Evolutionary conservation across 1,140 invertebrate genomes (phyloP).

Genomic region (Adelges cooleyi): DNA sequence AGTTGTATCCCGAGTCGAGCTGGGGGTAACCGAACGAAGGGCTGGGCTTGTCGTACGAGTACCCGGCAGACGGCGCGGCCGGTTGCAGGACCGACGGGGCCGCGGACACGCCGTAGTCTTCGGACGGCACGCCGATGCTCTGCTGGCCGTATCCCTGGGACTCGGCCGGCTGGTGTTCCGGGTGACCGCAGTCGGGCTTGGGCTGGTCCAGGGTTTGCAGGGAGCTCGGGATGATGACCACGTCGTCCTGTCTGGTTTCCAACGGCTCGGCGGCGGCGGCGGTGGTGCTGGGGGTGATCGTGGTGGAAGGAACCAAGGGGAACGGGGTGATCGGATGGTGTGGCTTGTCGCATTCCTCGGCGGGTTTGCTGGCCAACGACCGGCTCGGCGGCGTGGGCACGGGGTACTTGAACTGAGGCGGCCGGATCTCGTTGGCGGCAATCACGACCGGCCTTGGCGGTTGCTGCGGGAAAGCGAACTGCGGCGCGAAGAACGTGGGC

Average conservation of each 20-base stretch:
- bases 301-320: background rate
- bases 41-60: slow-evolving; percentile 4
- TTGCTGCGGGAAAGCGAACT: background rate
- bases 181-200: background rate
- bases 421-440: background rate
- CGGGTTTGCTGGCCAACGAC: background rate
- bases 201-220: background rate
- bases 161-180: background rate
- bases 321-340: background rate
- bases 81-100: background rate
- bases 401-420: background rate
- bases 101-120: background rate
- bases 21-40: slow-evolving; percentile 3
- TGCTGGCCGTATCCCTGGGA: background rate
- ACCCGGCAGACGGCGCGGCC: background rate
- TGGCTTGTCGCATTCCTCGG: background rate
- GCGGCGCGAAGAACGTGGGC: background rate
- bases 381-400: background rate
- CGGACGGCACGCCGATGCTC: background rate
- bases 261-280: background rate
- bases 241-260: slow-evolving; percentile 11
- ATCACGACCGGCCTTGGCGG: background rate
- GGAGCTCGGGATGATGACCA: background rate
- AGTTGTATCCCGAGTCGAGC: too few species aligned
- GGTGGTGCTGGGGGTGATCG: background rate